These are phyloP conservation scores for Myotis vivesi DNA, from an alignment of 2,797 vertebrate species.

Conservation along the genomic window DNA sequence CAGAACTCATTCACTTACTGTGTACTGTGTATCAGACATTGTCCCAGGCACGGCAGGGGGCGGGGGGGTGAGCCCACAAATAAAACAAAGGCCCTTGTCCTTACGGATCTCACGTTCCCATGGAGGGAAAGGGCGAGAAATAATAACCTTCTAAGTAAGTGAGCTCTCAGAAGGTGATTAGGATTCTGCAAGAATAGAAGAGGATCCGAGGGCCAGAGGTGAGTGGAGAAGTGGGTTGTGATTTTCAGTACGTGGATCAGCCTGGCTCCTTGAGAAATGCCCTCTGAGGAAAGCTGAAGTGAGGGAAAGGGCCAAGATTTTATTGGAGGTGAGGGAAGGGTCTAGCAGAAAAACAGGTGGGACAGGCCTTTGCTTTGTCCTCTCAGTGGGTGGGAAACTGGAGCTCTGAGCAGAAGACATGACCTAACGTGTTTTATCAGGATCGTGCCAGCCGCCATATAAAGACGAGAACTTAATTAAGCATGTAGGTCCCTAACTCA, in stretches of 20 bases:
- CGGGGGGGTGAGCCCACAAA: not conserved
- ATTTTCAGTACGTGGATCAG: not conserved
- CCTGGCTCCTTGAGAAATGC: not conserved
- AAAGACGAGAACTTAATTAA: not conserved
- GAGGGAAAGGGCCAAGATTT: not conserved
- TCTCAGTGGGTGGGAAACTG: not conserved
- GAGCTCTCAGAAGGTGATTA: not conserved
- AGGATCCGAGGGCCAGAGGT: not conserved
- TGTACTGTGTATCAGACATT: not conserved
- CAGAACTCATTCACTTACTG: not conserved
- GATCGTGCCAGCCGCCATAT: accelerated
- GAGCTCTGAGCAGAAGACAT: not conserved
- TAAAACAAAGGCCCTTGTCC: not conserved
- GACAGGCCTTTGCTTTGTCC: not conserved
- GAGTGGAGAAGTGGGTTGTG: not conserved
- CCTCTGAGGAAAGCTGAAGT: not conserved
- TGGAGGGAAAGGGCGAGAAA: not conserved
- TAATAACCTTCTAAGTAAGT: not conserved
- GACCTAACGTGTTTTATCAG: not conserved
- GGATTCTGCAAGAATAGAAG: not conserved
- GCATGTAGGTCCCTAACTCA: not conserved
- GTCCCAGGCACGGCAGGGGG: not conserved
- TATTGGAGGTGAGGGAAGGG: not conserved
- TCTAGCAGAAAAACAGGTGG: not conserved
- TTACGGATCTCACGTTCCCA: not conserved